Percentiles rank a stretch among this genome's conserved stretches.
Conservation (phyloP, 2,797 vertebrate species). For the Syngnathus rostellatus region DNA sequence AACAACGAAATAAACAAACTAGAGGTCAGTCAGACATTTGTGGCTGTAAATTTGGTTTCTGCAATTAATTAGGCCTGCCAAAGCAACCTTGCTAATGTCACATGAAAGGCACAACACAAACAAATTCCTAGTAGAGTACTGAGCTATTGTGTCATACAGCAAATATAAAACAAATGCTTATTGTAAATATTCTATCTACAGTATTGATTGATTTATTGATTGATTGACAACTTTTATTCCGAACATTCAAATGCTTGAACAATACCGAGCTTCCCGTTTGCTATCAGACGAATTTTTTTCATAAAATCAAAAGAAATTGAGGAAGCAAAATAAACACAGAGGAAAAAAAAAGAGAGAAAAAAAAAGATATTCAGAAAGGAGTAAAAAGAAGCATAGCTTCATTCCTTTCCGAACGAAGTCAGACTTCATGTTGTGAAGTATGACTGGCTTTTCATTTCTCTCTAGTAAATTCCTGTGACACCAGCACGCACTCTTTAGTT, state of each 20-base stretch:
- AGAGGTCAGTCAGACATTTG: conserved; percentile 1
- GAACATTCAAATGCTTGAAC: no score
- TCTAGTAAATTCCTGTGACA: conserved; percentile 19
- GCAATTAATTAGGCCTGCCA: conserved; percentile 5
- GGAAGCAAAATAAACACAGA: no score
- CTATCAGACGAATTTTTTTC: no score
- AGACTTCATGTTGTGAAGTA: no score
- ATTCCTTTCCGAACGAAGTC: no score
- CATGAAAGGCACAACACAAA: conserved; percentile 1
- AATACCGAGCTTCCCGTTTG: no score
- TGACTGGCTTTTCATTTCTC: background rate
- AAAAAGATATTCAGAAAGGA: no score
- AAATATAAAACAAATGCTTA: background rate
- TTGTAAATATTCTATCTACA: background rate
- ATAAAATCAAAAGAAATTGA: no score
- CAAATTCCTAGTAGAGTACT: background rate
- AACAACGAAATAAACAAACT: conserved; percentile 6
- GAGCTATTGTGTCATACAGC: background rate
- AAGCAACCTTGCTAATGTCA: conserved; percentile 7
- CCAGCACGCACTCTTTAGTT: conserved; percentile 23
- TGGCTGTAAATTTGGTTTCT: conserved; percentile 4
- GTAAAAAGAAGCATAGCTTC: no score
- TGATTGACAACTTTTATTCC: no score
- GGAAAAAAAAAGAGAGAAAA: no score
- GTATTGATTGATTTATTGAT: no score